phyloP scores from a whole-genome alignment of 2,888 invertebrate genomes.

The Onchidella celtica region DNA sequence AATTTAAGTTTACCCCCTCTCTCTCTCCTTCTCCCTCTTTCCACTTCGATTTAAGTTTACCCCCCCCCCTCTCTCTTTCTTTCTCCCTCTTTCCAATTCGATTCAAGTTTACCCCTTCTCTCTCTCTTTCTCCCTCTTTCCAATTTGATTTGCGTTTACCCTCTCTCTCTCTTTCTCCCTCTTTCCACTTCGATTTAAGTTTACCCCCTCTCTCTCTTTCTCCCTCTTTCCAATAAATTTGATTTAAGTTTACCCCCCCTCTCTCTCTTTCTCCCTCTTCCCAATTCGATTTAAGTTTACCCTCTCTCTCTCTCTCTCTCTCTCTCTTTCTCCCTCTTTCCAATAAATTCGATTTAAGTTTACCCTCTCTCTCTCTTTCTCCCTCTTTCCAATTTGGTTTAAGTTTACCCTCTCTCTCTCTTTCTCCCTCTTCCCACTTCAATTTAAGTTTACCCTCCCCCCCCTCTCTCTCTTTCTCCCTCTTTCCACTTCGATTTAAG shows the following conservation, averaged over 20 bases:
- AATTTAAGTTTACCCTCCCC: not conserved
- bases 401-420: constrained; percentile 22
- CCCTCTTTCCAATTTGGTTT: not conserved
- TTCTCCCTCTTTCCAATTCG: constrained; percentile 2
- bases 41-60: not conserved
- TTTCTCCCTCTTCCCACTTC: constrained; percentile 1
- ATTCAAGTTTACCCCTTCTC: not conserved
- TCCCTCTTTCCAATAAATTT: not conserved
- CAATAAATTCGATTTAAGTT: not conserved
- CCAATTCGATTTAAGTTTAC: not conserved
- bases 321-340: not conserved
- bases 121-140: constrained; percentile 18
- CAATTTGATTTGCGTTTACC: not conserved
- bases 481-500: no score
- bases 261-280: not conserved
- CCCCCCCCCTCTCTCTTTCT: not conserved
- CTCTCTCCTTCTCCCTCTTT: not conserved
- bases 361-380: not conserved
- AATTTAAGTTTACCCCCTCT: no score
- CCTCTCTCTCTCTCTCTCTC: constrained; percentile 36
- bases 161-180: constrained; percentile 37
- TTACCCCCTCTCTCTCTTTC: no score
- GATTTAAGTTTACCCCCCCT: not conserved
- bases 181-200: constrained; percentile 20
- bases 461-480: no score